These are phyloP conservation scores for Typhlomys cinereus DNA, from an alignment of 2,113 vertebrate species.

Conservation along the genomic window DNA sequence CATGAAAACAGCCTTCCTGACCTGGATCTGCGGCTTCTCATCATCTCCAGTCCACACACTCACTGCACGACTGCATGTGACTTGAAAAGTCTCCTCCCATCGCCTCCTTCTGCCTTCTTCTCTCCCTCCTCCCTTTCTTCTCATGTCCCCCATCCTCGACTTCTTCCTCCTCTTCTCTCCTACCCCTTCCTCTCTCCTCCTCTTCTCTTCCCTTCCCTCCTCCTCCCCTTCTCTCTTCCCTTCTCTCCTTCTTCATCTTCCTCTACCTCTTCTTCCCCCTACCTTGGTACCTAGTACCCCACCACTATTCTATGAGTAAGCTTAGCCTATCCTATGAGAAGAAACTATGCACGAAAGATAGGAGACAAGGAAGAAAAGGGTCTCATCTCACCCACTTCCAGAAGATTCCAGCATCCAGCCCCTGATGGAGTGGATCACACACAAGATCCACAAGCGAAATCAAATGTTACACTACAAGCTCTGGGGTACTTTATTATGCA, in stretches of 20 bases:
- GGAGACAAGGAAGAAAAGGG: not conserved
- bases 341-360: not conserved
- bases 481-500: not conserved
- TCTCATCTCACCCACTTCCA: not conserved
- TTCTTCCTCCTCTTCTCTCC: not conserved
- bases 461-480: not conserved
- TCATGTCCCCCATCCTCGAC: too few species aligned
- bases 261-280: not conserved
- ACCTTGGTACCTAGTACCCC: not conserved
- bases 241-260: not conserved
- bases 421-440: too few species aligned
- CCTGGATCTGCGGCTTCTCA: too few species aligned
- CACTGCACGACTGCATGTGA: too few species aligned
- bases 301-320: not conserved
- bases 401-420: not conserved
- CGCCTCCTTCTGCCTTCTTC: too few species aligned
- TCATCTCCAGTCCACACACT: too few species aligned
- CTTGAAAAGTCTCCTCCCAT: too few species aligned
- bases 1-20: not conserved
- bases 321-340: not conserved
- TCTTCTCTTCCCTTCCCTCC: not conserved
- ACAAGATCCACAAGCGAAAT: too few species aligned
- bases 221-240: too few species aligned
- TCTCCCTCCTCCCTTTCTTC: too few species aligned
- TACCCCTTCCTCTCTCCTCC: not conserved